Percentiles rank a stretch among this genome's conserved stretches.
Evolutionary conservation across 2,888 invertebrate genomes (phyloP).

Genomic region (Limnephilus auricula): DNA sequence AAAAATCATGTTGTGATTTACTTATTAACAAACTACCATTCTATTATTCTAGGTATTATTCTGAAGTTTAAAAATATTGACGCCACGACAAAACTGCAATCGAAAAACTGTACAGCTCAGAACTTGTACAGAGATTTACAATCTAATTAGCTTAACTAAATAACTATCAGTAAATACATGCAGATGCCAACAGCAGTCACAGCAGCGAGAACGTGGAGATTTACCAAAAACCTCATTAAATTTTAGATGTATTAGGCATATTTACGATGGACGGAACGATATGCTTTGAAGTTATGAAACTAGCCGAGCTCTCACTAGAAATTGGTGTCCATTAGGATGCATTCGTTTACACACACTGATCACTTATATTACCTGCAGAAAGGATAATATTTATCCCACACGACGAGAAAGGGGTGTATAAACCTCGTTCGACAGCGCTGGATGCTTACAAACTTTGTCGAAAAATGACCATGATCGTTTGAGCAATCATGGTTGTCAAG

Average conservation of each 20-base stretch:
- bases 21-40: too few species aligned
- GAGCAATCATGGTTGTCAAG: background rate
- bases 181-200: background rate
- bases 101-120: background rate
- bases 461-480: background rate
- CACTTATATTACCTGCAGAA: background rate
- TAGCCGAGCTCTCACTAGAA: background rate
- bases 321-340: background rate
- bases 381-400: too few species aligned
- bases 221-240: background rate
- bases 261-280: background rate
- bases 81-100: background rate
- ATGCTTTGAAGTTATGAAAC: background rate
- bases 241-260: too few species aligned
- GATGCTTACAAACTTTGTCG: background rate
- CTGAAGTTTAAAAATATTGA: too few species aligned
- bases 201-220: background rate
- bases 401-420: too few species aligned
- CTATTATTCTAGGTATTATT: too few species aligned
- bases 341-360: background rate
- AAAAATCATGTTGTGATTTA: too few species aligned
- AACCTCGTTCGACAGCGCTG: too few species aligned
- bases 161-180: background rate
- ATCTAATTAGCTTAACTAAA: background rate
- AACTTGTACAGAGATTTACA: background rate